A percentile compares a stretch with the other conserved stretches of the same genome.
Evolutionary conservation across 2,113 vertebrate species (phyloP).

Genomic region (Nothocercus nigrocapillus): DNA sequence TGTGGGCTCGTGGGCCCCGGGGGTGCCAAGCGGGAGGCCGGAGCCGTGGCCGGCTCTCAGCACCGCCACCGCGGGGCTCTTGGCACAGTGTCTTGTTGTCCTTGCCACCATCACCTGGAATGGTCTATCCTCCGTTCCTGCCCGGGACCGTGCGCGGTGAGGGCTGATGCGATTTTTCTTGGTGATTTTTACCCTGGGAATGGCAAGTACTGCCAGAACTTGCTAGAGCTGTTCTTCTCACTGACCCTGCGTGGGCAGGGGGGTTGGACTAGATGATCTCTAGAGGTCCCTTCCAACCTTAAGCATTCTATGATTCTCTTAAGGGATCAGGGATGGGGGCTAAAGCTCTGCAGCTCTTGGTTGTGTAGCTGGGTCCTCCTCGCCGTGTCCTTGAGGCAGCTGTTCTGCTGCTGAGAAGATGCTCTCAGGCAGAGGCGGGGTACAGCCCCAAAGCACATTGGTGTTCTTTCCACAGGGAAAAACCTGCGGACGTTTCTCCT

Average conservation of each 20-base stretch:
- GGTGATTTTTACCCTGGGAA: not conserved
- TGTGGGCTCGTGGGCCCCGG: no score
- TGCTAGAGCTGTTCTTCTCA: not conserved
- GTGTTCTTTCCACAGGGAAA: fast-evolving
- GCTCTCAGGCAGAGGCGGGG: fast-evolving
- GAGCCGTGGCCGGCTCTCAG: fast-evolving
- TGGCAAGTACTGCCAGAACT: not conserved
- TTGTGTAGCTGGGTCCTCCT: fast-evolving
- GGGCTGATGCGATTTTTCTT: not conserved
- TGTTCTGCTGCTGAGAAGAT: fast-evolving
- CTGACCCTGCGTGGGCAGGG: no score
- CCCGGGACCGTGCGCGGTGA: not conserved
- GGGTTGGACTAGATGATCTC: no score
- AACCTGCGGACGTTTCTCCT: not conserved
- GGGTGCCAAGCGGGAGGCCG: not conserved
- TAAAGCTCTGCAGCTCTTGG: fast-evolving
- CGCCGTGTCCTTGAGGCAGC: fast-evolving
- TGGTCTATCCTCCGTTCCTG: fast-evolving
- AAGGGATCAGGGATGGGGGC: no score
- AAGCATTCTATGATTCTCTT: not conserved
- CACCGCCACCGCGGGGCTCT: fast-evolving
- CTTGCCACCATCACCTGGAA: not conserved
- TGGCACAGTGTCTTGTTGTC: fast-evolving
- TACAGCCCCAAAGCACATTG: fast-evolving
- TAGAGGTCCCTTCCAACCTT: no score